A percentile compares a stretch with the other conserved stretches of the same genome.
Conservation (phyloP, 1,140 invertebrate species). For the Meloidogyne hapla region DNA sequence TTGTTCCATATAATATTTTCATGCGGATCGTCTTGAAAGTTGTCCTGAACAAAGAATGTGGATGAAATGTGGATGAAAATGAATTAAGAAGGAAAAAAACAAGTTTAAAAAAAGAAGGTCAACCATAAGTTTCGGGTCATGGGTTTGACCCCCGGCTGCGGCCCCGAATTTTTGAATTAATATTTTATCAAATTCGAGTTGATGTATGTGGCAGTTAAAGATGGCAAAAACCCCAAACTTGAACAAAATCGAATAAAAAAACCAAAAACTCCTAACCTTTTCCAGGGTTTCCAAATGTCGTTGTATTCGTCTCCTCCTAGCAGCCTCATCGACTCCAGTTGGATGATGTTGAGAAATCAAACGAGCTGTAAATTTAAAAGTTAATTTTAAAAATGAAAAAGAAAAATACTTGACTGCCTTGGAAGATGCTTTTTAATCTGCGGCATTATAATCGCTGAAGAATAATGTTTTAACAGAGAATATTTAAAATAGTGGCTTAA, state of each 20-base stretch:
- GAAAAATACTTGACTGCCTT: slow-evolving; percentile 5
- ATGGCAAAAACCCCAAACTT: neutral
- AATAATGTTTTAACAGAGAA: neutral
- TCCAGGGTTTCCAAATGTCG: slow-evolving; percentile 32
- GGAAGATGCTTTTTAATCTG: neutral
- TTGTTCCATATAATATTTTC: slow-evolving; percentile 35
- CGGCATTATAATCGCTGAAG: neutral
- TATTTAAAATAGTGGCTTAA: too few species aligned
- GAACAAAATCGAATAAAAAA: neutral
- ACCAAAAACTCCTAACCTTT: slow-evolving; percentile 18
- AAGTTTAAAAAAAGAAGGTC: slow-evolving; percentile 17
- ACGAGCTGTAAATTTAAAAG: neutral
- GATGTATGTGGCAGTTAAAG: too few species aligned
- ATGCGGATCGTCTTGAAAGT: slow-evolving; percentile 38
- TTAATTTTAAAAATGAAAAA: neutral
- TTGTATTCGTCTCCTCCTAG: slow-evolving; percentile 22
- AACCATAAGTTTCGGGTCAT: neutral
- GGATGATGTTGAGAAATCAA: slow-evolving; percentile 19
- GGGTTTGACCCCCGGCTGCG: neutral
- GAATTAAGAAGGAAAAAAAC: neutral
- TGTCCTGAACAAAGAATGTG: slow-evolving; percentile 16
- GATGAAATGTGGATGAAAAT: neutral
- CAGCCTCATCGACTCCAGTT: slow-evolving; percentile 24
- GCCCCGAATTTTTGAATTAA: neutral
- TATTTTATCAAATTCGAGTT: too few species aligned